Conservation (phyloP, 2,797 vertebrate species). For the Apogon talboti region DNA sequence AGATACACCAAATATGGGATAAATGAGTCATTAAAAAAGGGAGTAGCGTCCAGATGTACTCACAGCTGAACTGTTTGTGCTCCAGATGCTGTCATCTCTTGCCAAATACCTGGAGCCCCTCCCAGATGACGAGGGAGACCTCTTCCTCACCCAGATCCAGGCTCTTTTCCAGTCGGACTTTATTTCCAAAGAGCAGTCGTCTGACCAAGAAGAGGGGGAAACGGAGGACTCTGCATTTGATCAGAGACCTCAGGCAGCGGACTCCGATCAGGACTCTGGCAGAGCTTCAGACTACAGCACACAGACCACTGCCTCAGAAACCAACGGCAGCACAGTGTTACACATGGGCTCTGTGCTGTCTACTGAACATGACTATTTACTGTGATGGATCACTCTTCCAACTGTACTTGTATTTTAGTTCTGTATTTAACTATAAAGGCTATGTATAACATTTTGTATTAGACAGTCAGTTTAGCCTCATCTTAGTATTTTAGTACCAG, state of each 20-base stretch:
- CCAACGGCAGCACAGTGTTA: constrained; percentile 48
- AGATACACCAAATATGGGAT: too few species aligned
- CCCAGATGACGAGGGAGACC: constrained; percentile 85
- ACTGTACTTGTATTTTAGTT: background rate
- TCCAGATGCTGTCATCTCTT: constrained; percentile 93
- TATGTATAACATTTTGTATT: constrained; percentile 10
- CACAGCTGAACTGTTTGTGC: background rate
- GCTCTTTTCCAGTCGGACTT: constrained; percentile 89
- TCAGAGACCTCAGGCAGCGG: constrained; percentile 32
- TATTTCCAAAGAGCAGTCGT: constrained; percentile 77
- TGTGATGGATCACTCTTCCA: constrained; percentile 51
- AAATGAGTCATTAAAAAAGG: too few species aligned
- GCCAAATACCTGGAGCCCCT: constrained; percentile 88
- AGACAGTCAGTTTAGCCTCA: background rate
- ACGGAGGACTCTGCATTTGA: constrained; percentile 49
- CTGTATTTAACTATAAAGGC: background rate
- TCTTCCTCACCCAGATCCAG: constrained; percentile 91
- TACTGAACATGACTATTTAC: constrained; percentile 76
- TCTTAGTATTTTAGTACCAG: constrained; percentile 5
- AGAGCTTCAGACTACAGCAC: constrained; percentile 10
- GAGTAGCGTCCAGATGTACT: background rate
- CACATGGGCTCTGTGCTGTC: constrained; percentile 79
- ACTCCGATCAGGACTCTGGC: constrained; percentile 25
- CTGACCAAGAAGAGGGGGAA: constrained; percentile 68
- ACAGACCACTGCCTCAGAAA: constrained; percentile 22